phyloP scores from a whole-genome alignment of 2,113 vertebrate species.

The Leucopternis melanops region DNA sequence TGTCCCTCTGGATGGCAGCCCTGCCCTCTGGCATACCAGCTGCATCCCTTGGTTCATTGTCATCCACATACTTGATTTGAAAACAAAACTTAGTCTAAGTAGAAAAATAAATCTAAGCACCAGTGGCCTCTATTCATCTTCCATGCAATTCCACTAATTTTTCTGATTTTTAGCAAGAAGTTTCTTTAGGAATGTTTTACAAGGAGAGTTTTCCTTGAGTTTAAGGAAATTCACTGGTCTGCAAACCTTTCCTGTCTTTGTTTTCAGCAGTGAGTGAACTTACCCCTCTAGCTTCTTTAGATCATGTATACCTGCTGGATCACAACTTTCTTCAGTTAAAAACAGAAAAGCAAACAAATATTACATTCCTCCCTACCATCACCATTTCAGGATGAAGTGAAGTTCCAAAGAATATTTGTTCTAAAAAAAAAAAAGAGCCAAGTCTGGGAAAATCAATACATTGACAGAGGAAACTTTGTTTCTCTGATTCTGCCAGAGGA shows the following conservation, averaged over 20 bases:
- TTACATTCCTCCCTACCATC: not conserved
- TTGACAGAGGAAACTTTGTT: conserved; percentile 4
- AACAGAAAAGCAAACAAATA: not conserved
- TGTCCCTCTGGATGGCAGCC: not conserved
- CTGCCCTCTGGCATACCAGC: not conserved
- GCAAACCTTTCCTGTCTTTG: not conserved
- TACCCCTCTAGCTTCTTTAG: not conserved
- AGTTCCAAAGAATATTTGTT: not conserved
- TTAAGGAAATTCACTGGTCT: not conserved
- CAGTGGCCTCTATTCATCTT: not conserved
- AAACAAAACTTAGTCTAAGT: not conserved
- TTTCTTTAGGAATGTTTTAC: not conserved
- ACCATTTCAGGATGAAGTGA: not conserved
- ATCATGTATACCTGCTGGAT: not conserved
- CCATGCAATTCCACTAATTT: not conserved
- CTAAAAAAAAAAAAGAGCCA: not conserved
- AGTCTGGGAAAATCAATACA: conserved; percentile 49
- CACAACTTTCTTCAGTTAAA: not conserved
- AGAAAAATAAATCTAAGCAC: not conserved
- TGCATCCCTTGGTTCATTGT: not conserved
- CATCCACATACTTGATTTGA: not conserved
- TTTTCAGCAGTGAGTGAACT: not conserved
- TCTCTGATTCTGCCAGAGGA: conserved; percentile 43
- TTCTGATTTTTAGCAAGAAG: not conserved
- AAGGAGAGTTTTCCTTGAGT: not conserved